Percentiles rank a stretch among this genome's conserved stretches.
These are phyloP conservation scores for Geodia barretti DNA, from an alignment of 37 sponge, comb jelly and placozoan genomes.

Conservation along the genomic window DNA sequence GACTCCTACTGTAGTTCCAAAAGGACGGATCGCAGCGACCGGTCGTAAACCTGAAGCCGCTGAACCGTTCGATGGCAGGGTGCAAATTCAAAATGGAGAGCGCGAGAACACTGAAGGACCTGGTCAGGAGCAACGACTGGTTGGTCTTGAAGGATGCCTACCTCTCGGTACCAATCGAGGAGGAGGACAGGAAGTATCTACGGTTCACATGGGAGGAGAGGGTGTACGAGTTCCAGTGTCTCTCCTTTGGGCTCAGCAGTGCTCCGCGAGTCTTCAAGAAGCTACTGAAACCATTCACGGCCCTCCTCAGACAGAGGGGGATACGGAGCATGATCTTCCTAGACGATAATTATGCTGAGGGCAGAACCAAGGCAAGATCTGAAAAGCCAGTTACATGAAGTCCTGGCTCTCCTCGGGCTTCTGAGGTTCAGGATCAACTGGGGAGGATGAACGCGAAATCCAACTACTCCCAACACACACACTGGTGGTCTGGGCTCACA, in stretches of 20 bases:
- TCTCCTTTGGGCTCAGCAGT: background rate
- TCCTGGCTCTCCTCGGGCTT: background rate
- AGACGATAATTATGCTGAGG: conserved; percentile 56
- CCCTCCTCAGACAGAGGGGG: conserved; percentile 27
- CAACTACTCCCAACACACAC: conserved; percentile 9
- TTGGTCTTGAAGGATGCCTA: background rate
- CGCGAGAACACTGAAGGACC: background rate
- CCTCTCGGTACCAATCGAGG: background rate
- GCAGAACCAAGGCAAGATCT: too few species aligned
- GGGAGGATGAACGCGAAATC: too few species aligned
- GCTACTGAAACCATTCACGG: conserved; percentile 40
- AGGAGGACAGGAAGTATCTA: conserved; percentile 1
- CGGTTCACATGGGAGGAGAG: background rate
- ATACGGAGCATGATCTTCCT: conserved; percentile 26
- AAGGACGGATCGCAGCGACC: background rate
- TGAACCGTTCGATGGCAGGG: background rate
- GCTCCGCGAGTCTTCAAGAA: conserved; percentile 12
- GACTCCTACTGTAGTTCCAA: background rate
- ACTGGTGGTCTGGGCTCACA: conserved; percentile 42
- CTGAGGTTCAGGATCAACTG: conserved; percentile 51
- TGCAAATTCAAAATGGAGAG: background rate
- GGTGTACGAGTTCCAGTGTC: background rate
- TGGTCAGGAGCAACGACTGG: background rate
- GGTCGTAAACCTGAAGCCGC: background rate
- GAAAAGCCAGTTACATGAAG: background rate